Evolutionary conservation across 2,888 invertebrate species (phyloP).

Genomic region (Brenthis hecate): DNA sequence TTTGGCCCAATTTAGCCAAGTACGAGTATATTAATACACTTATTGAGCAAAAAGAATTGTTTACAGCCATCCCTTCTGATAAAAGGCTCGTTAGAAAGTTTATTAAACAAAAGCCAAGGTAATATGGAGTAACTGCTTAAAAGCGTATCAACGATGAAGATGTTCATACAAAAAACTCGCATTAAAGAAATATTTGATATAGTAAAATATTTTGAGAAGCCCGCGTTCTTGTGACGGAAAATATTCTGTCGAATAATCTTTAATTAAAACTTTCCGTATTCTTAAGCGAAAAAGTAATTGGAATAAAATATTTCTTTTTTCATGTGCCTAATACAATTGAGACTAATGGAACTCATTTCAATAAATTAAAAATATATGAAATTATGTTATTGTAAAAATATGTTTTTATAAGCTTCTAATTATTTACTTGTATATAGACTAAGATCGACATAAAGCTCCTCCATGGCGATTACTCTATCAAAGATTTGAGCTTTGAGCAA

Average conservation of each 20-base stretch:
- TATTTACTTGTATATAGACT: no score
- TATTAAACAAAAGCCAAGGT: constrained; percentile 11
- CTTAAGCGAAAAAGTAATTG: constrained; percentile 56
- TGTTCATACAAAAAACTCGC: neutral
- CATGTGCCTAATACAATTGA: constrained; percentile 12
- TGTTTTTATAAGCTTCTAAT: neutral
- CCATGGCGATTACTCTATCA: no score
- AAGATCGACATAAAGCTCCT: no score
- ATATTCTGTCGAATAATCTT: constrained; percentile 66
- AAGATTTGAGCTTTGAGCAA: no score
- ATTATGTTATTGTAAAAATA: neutral
- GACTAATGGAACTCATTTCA: constrained; percentile 4
- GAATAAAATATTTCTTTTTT: constrained; percentile 47
- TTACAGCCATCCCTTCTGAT: neutral
- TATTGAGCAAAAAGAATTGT: neutral
- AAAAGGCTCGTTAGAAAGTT: constrained; percentile 10
- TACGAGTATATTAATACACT: no score
- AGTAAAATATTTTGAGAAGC: constrained; percentile 54
- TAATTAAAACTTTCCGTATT: constrained; percentile 69
- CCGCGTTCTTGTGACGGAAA: constrained; percentile 56
- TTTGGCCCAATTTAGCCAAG: neutral
- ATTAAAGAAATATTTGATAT: constrained; percentile 49
- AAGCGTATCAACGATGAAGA: constrained; percentile 9
- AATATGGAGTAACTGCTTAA: constrained; percentile 22
- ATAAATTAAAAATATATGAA: constrained; percentile 10